phyloP scores from a whole-genome alignment of 1,140 invertebrate genomes.

The Panagrolaimus sp. region DNA sequence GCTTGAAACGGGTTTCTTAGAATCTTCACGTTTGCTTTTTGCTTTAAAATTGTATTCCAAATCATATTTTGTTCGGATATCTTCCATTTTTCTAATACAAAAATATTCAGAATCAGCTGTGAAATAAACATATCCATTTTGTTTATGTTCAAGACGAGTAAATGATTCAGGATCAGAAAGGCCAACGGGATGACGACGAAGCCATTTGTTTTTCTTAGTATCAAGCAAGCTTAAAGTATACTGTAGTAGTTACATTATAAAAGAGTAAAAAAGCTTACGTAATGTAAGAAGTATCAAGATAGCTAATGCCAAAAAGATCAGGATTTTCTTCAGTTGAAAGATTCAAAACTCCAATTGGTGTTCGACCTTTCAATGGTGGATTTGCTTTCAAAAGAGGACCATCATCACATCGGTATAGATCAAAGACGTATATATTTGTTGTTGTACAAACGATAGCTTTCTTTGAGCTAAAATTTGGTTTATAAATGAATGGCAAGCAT shows the following conservation, averaged over 20 bases:
- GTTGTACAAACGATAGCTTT: background rate
- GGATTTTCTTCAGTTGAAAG: background rate
- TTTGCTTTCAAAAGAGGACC: background rate
- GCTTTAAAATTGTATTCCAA: slow-evolving; percentile 3
- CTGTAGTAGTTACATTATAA: background rate
- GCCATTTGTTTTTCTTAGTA: slow-evolving; percentile 3
- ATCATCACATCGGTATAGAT: background rate
- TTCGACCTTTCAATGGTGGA: slow-evolving; percentile 1
- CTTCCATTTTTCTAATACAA: background rate
- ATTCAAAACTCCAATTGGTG: background rate
- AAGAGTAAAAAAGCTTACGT: slow-evolving; percentile 10
- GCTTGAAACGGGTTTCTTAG: background rate
- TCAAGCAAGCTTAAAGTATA: background rate
- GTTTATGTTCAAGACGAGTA: background rate
- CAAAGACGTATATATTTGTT: background rate
- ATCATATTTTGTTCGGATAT: background rate
- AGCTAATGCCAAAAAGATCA: background rate
- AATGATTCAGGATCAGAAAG: background rate
- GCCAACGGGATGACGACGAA: background rate
- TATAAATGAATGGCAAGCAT: background rate
- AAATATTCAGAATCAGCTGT: background rate
- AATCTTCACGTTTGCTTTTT: background rate
- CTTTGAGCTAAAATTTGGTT: background rate
- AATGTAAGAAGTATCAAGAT: slow-evolving; percentile 3
- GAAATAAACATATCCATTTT: background rate